Percentiles rank a stretch among this genome's conserved stretches.
phyloP scores from a whole-genome alignment of 2,797 vertebrate species.

The Acanthurus leucopareius region DNA sequence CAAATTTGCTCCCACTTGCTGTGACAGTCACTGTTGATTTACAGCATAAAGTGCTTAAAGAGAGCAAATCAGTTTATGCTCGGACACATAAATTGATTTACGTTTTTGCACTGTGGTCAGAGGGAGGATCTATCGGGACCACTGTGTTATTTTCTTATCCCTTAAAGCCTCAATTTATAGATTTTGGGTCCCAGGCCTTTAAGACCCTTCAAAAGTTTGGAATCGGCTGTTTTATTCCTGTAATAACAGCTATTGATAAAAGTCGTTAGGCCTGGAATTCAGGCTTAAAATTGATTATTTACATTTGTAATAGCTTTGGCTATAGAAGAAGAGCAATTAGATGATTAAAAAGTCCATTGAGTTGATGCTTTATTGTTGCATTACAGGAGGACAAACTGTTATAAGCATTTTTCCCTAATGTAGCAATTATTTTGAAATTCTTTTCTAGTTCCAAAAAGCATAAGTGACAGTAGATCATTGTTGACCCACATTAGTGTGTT shows the following conservation, averaged over 20 bases:
- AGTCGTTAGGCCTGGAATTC: background rate
- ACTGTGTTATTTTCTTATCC: background rate
- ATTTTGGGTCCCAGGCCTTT: background rate
- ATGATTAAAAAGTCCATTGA: background rate
- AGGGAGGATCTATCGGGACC: background rate
- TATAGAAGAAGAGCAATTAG: background rate
- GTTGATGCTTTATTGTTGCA: background rate
- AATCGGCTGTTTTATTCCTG: background rate
- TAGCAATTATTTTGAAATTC: background rate
- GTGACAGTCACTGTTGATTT: constrained; percentile 22
- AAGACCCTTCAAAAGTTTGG: background rate
- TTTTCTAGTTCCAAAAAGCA: background rate
- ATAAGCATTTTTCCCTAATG: background rate
- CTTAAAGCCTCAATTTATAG: background rate
- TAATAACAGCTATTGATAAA: background rate
- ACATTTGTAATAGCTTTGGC: background rate
- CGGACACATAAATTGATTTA: background rate
- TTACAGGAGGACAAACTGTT: background rate
- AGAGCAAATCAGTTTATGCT: background rate
- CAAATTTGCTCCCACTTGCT: constrained; percentile 9
- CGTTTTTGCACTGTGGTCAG: background rate
- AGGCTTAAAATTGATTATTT: background rate
- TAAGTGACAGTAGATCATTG: background rate
- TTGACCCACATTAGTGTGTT: background rate
- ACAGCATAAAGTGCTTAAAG: background rate